Base-by-base conservation (phyloP, 2,113 vertebrate species). In the Ariopsis seemanni region DNA sequence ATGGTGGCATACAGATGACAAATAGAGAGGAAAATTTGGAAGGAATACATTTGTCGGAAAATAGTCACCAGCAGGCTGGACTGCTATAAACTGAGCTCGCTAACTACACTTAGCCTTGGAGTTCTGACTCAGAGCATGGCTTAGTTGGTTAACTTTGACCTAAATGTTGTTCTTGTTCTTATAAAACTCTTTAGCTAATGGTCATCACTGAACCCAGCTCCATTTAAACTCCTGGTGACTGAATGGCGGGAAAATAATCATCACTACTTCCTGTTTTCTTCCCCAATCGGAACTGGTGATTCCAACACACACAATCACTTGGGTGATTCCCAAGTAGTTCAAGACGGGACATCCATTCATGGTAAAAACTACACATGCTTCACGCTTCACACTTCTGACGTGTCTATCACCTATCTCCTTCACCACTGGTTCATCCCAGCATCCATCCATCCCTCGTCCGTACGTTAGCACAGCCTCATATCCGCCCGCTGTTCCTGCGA, bases 211-310 rank as follows among this genome's bases (percentile, higher is more conserved):
- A 78, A 71, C 60, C 62, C n/a, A 81, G 30, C 52, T 79, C 85
- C 87, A 82, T 50, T 22, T 85, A 63, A 78, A 83, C 79, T 10
- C 52, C 60, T 60, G 20, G 25, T 58, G 27, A 57, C 50, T 18
- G 84, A 4, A 50, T 52, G 42, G 62, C 1, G 27, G 69, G 78
- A 83, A 88, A 85, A 84, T 89, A 85, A 86, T 17, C 87, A 83
- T 48, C 9, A 88, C 87, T 86, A 88, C 86, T 86, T 91, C 91
- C 91, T 90, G 91, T 91, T 91, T 90, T 90, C 82, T 83, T 83
- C 67, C 60, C 10, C 65, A 77, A 63, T 71, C 34, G 67, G 58
- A 57, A 80, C 63, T 52, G 57, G n/a, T 63, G 83, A 85, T 84
- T 84, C 87, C 82, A 48, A 77, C 48, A 77, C 22, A n/a, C 55